Base-by-base conservation (phyloP, 2,797 vertebrate genomes). In the Karalla daura region DNA sequence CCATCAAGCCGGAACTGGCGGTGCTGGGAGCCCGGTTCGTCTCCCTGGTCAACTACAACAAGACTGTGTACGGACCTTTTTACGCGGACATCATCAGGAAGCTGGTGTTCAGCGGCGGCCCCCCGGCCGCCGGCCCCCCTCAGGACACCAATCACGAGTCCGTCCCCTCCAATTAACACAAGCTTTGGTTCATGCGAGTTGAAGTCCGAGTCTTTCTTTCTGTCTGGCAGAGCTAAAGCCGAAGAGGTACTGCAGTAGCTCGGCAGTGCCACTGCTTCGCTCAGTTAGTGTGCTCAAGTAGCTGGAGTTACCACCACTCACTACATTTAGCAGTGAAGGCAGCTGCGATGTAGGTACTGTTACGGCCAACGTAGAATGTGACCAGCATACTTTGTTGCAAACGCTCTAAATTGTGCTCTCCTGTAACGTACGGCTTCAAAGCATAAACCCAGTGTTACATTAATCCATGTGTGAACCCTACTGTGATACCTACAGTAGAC, bases 31-130 rank as follows among this genome's bases (percentile, higher is more conserved):
- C 87, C 50, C 95, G 93, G 51, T 98, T 95, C 27, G 83, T 93
- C 24, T 92, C 84, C 85, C 92, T 98, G 52, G 94, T 97, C 49
- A 95, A 96, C 86, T 95, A 96, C 84, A 98, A 99, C 92, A 96
- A 93, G 77, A 88, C 90, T 70, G 95, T 98, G 7, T 98, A 98
- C 32, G 94, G 95, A 90, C 96, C 96, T 17, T 98, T 96, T 84
- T 99, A 99, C 55, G 92, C 94, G 4, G 94, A 90, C 67, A 96
- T 99, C 90, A 93, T 99, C 37, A 95, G 90, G 83, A 96, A 94
- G 81, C 88, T 98, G 59, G 92, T 98, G 64, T 97, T 96, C 69
- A 75, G 63, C 23, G 85, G 87, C 63, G 43, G 27, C 28, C 49
- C 53, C 3, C 53, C 85, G 11, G 52, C 65, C 30, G 55, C 56